Conservation (phyloP, 2,888 invertebrate genomes). For the Neocrepidodera transversa region DNA sequence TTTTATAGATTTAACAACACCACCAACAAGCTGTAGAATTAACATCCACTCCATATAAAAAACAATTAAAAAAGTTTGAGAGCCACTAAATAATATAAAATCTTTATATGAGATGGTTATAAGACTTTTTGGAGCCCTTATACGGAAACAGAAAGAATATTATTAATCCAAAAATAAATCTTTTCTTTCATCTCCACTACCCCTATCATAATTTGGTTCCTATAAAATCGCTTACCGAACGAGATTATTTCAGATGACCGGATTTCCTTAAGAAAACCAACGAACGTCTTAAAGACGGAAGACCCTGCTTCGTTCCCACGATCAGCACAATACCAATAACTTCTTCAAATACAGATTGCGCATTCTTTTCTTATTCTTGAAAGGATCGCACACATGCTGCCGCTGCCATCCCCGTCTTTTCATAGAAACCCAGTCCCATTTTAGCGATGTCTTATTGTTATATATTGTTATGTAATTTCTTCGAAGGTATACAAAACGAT, state of each 20-base stretch:
- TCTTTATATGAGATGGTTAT: too few relatives aligned
- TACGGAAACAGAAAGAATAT: too few relatives aligned
- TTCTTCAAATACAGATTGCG: constrained; percentile 26
- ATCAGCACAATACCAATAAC: constrained; percentile 29
- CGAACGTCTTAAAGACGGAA: constrained; percentile 29
- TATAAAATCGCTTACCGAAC: constrained; percentile 10
- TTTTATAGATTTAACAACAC: too few relatives aligned
- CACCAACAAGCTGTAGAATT: too few relatives aligned
- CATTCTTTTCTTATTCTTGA: constrained; percentile 20
- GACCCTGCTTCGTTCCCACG: constrained; percentile 29
- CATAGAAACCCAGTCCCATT: constrained; percentile 23
- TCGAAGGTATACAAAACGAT: constrained; percentile 9
- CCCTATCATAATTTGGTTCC: neutral
- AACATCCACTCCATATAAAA: too few relatives aligned
- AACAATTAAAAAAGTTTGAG: too few relatives aligned
- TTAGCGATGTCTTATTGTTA: constrained; percentile 22
- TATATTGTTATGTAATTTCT: constrained; percentile 17
- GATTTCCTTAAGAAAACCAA: constrained; percentile 31
- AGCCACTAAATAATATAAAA: too few relatives aligned
- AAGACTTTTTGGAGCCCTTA: too few relatives aligned
- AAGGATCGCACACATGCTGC: constrained; percentile 24
- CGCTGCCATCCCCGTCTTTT: constrained; percentile 15
- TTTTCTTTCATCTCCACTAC: neutral
- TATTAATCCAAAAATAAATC: too few relatives aligned
- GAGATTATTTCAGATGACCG: constrained; percentile 26